These are phyloP conservation scores for Gastrophryne carolinensis DNA, from an alignment of 2,797 vertebrate species.

Conservation along the genomic window DNA sequence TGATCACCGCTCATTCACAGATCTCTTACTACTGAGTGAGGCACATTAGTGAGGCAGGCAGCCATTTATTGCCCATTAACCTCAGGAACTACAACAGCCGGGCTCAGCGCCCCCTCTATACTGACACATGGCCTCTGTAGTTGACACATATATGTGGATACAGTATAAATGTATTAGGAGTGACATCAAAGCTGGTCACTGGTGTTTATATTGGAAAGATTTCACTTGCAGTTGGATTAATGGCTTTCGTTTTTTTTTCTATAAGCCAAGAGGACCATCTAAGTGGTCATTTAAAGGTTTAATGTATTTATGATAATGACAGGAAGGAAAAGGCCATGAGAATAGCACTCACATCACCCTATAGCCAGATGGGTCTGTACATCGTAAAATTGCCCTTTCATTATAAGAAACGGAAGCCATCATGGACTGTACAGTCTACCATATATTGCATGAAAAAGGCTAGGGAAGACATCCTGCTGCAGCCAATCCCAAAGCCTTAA, in stretches of 20 bases:
- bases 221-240: conserved; percentile 25
- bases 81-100: not conserved
- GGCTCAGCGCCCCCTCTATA: not conserved
- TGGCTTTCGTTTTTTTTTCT: conserved; percentile 26
- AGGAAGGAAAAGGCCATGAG: conserved; percentile 17
- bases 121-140: not conserved
- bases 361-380: conserved; percentile 43
- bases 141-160: too few species aligned
- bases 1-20: conserved; percentile 3
- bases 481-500: too few species aligned
- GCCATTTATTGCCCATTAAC: conserved; percentile 25
- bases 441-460: too few species aligned
- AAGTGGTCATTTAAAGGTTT: conserved; percentile 46
- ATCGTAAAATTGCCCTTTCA: too few species aligned
- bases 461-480: too few species aligned
- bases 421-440: too few species aligned
- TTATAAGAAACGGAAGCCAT: too few species aligned
- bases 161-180: not conserved
- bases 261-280: conserved; percentile 6
- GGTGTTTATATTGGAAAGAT: conserved; percentile 23
- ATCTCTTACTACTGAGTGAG: not conserved
- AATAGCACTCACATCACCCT: conserved; percentile 19
- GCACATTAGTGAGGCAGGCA: not conserved
- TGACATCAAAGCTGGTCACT: not conserved
- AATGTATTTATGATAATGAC: conserved; percentile 49